Evolutionary conservation across 1,140 invertebrate species (phyloP).

Genomic region (Solen grandis): DNA sequence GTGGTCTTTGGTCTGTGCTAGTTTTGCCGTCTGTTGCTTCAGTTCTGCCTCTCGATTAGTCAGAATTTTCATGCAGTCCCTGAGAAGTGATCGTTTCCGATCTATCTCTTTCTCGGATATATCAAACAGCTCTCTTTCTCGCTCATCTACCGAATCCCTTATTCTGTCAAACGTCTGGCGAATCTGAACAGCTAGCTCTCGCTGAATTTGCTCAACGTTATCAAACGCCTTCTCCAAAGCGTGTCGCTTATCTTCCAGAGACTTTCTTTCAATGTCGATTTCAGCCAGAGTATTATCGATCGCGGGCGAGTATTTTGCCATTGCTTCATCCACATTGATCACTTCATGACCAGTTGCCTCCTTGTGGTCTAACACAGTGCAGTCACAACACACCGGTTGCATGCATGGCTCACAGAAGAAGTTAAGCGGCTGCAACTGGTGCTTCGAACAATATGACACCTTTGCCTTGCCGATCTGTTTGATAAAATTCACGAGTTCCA

Average conservation of each 20-base stretch:
- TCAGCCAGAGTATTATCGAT: slow-evolving; percentile 71
- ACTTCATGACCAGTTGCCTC: slow-evolving; percentile 75
- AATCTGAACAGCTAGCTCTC: slow-evolving; percentile 69
- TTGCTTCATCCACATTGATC: slow-evolving; percentile 75
- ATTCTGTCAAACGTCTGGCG: slow-evolving; percentile 73
- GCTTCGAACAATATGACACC: slow-evolving; percentile 74
- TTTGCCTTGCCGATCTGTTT: slow-evolving; percentile 69
- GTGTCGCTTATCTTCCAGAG: slow-evolving; percentile 64
- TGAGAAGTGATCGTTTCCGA: slow-evolving; percentile 66
- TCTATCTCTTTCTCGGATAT: slow-evolving; percentile 73
- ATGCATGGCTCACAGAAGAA: slow-evolving; percentile 79
- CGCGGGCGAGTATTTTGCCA: slow-evolving; percentile 75
- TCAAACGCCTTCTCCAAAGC: slow-evolving; percentile 69
- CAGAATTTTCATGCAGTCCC: slow-evolving; percentile 66
- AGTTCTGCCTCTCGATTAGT: slow-evolving; percentile 64
- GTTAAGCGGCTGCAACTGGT: slow-evolving; percentile 77
- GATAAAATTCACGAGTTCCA: slow-evolving; percentile 72
- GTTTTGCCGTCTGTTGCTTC: slow-evolving; percentile 63
- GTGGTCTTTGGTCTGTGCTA: slow-evolving; percentile 68
- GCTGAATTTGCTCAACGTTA: slow-evolving; percentile 71
- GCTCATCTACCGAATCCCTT: slow-evolving; percentile 68
- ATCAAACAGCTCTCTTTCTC: slow-evolving; percentile 73
- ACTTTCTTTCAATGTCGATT: slow-evolving; percentile 63
- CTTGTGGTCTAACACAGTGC: slow-evolving; percentile 78
- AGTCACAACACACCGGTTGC: slow-evolving; percentile 77